Base-by-base conservation (phyloP, 1,140 invertebrate genomes). In the Oryctes rhinoceros region DNA sequence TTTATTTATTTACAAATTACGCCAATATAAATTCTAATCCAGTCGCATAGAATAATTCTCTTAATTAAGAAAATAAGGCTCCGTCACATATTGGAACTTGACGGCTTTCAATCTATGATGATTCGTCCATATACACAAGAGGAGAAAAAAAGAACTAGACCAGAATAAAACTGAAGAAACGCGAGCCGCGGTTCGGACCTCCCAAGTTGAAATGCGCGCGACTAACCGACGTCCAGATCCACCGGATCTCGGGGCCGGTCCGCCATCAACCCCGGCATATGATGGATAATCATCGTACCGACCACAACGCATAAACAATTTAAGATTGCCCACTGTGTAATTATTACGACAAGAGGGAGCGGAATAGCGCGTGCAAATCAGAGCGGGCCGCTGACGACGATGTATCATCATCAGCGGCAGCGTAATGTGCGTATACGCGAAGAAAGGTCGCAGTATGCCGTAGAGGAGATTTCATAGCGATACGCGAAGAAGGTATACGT, bases 91-190 rank as follows among this genome's bases (percentile, higher is more conserved):
- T 44, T 44, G 0, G 9, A 44, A 44, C 0, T 3, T 44, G 39
- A 4, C 39, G 5, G 53, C 20, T 62, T 20, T 62, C 53, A 62
- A 11, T 62, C 53, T 6, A n/a, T 62, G 53, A 62, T 5, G 15
- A 6, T 62, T 62, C 5, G 20, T 62, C 15, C 13, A 62, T 62
- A 20, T 18, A 62, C 13, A 62, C 7, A 5, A 62, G 20, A 62
- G 13, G 20, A 62, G 13, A 1, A 62, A 30, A 30, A 30, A 20
- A 62, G 13, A 62, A 62, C 15, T 20, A 62, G 13, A 62, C 53
- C 53, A 62, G 53, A 62, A 62, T 62, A 62, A 62, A 62, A 62
- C 53, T 62, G 15, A 62, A 62, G 53, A 62, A 62, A 62, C 20
- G 53, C 53, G 15, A n/a, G 53, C 53, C 20, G 20, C 13, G 53